A percentile compares a stretch with the other conserved stretches of the same genome.
Evolutionary conservation across 64 coral and sea anemone species (phyloP).

Genomic region (Trachythela sp.): DNA sequence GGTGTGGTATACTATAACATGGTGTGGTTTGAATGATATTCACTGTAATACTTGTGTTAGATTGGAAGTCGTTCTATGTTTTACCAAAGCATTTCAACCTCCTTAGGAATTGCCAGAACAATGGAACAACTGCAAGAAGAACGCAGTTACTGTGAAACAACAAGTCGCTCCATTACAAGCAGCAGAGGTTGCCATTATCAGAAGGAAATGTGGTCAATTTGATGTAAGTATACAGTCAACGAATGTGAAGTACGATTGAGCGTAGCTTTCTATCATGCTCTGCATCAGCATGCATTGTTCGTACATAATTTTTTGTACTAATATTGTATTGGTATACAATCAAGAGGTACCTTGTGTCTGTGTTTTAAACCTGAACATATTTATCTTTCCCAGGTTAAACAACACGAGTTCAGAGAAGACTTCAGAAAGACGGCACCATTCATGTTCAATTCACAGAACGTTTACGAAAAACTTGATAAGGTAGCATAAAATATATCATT

Average conservation of each 20-base stretch:
- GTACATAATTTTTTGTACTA: too few species aligned
- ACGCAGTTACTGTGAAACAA: slow-evolving; percentile 95
- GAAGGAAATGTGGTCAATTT: slow-evolving; percentile 97
- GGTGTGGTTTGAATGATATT: too few species aligned
- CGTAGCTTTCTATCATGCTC: too few species aligned
- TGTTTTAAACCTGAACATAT: neutral
- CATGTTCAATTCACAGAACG: slow-evolving; percentile 70
- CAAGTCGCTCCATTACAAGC: slow-evolving; percentile 97
- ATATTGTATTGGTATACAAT: too few species aligned
- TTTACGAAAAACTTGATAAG: slow-evolving; percentile 82
- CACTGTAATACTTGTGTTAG: too few species aligned
- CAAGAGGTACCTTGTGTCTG: too few species aligned
- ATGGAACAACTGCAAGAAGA: slow-evolving; percentile 99
- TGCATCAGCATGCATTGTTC: too few species aligned
- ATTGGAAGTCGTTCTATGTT: too few species aligned
- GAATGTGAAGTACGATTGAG: too few species aligned
- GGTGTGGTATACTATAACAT: too few species aligned
- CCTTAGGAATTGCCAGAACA: slow-evolving; percentile 92
- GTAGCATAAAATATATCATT: neutral
- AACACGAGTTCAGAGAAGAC: slow-evolving; percentile 97
- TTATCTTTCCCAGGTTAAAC: slow-evolving; percentile 59
- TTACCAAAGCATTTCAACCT: too few species aligned
- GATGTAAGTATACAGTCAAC: slow-evolving; percentile 63
- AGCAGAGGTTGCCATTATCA: slow-evolving; percentile 90
- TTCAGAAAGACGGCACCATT: slow-evolving; percentile 99